phyloP scores from a whole-genome alignment of 1,140 invertebrate genomes.

The Brachionus plicatilis region DNA sequence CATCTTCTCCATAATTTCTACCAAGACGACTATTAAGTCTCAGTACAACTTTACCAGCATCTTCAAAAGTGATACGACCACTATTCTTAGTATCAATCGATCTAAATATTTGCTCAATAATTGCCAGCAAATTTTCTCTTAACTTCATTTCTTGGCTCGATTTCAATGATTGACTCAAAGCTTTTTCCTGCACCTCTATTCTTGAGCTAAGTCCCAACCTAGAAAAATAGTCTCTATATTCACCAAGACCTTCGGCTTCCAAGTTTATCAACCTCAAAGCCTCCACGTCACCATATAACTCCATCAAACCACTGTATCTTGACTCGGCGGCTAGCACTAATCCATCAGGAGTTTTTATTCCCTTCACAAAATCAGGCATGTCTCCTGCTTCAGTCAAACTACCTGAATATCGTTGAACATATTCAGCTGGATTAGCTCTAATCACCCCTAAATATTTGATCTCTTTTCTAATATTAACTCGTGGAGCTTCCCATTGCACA shows the following conservation, averaged over 20 bases:
- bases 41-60: neutral
- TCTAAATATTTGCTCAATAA: conserved; percentile 26
- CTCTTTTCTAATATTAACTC: conserved; percentile 27
- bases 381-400: neutral
- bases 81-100: conserved; percentile 10
- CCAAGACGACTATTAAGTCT: neutral
- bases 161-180: neutral
- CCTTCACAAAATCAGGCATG: neutral
- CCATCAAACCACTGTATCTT: neutral
- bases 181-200: neutral
- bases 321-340: neutral
- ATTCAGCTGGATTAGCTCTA: conserved; percentile 35
- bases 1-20: conserved; percentile 32
- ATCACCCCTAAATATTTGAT: conserved; percentile 34
- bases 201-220: neutral
- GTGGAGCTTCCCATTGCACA: conserved; percentile 32
- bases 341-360: conserved; percentile 2
- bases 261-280: conserved; percentile 16
- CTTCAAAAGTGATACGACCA: neutral
- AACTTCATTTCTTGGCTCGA: neutral
- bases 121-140: neutral
- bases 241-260: neutral
- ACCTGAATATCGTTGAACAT: conserved; percentile 12
- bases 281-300: conserved; percentile 12
- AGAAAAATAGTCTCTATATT: neutral